Base-by-base conservation (phyloP, 2,113 vertebrate species). In the Seriola quinqueradiata region DNA sequence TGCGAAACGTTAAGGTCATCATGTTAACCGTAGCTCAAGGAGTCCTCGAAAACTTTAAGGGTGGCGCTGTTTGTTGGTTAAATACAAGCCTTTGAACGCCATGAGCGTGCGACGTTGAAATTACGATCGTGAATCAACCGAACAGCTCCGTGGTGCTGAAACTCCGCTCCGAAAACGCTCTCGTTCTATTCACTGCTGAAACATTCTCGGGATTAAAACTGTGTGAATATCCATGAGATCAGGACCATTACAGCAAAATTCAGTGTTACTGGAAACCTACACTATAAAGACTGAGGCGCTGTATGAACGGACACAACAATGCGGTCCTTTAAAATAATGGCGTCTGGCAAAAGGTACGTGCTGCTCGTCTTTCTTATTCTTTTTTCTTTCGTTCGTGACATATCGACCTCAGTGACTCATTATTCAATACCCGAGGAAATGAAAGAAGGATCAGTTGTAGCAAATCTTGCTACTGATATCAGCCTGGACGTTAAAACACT, bases 391-490 rank as follows among this genome's bases (percentile, higher is more conserved):
- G 3, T 71, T 13, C 4, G 19, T 8, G 11, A 40, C 3, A 23
- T 6, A 21, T 0, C 7, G 0, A 25, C 46, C 1, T 87, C 89
- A 14, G 85, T 83, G 6, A 88, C 74, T 72, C 90, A 92, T 81
- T 97, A 96, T 70, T 95, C 92, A 0, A 94, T 96, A 64, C 44
- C 71, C 0, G 95, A 96, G n/a, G 96, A 96, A 70, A 88, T 93
- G 68, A 92, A 96, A 65, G 93, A 94, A 70, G 95, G 95, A 40
- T 95, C 95, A 0, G 92, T 95, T 8, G 93, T 95, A 2, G 94
- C 95, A 0, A 95, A 95, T 52, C 90, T 97, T 25, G 90, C 93
- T 0, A 85, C 93, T 52, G 96, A 96, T 83, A 87, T 97, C 61
- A 91, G 95, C 1, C 80, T 97, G 80, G 86, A 93, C 54, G 80